Base-by-base conservation (phyloP, 2,888 invertebrate species). In the Harmothoe impar region DNA sequence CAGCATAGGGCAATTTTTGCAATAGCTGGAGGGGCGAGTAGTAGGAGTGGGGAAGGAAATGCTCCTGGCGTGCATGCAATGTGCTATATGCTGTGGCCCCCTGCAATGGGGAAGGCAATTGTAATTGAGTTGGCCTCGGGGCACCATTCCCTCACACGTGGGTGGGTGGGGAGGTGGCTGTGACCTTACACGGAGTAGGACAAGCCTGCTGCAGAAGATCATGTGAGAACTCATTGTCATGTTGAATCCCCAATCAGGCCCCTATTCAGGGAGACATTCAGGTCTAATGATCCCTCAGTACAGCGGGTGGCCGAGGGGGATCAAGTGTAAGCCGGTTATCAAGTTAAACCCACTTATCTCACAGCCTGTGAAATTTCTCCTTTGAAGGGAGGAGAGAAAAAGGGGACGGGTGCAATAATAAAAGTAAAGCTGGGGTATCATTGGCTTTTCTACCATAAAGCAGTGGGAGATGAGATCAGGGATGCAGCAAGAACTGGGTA, bases 241-340 rank as follows among this genome's bases (percentile, higher is more conserved):
- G n/a, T 62, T n/a, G n/a, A 62, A 62, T 62, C 62, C 62, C 62
- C 62, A 62, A 62, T 62, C 62, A 62, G 20, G 10, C 43, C 62
- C n/a, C 62, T n/a, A n/a, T 62, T 62, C n/a, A 62, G 3, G 23
- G n/a, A 62, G 62, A 15, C 15, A 62, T 62, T 62, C 15, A n/a
- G 43, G 43, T 43, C 43, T 43, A 62, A 62, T 62, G 23, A n/a
- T 62, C 62, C n/a, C 20, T 20, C 20, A 5, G 62, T 62, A 15
- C 62, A 62, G 23, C 20, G 62, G 62, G 62, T 62, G 62, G 62
- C 62, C 20, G 62, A 7, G 3, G 20, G 62, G 62, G n/a, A 62
- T 62, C 62, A 62, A n/a, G 62, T n/a, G 20, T 62, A 62, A 62
- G 43, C 62, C n/a, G 62, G 62, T 62, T 62, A 62, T 62, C n/a